phyloP scores from a whole-genome alignment of 2,113 vertebrate genomes.

The Aegypius monachus region DNA sequence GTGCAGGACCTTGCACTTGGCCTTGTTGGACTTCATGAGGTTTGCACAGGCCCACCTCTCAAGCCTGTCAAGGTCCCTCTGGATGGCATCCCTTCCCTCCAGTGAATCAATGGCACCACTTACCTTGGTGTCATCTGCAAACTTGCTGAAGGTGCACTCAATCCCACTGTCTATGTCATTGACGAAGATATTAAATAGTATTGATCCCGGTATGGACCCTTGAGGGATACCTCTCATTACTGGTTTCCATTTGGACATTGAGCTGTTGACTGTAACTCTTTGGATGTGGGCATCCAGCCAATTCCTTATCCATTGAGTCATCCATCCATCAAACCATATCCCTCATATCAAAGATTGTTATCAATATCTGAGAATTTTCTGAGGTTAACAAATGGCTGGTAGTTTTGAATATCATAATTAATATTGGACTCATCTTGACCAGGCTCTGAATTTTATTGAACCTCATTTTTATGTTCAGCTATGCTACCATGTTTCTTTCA shows the following conservation, averaged over 20 bases:
- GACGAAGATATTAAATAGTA: not conserved
- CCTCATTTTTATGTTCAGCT: not conserved
- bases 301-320: not conserved
- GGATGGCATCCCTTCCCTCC: not conserved
- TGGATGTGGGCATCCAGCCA: not conserved
- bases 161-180: not conserved
- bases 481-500: not conserved
- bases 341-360: not conserved
- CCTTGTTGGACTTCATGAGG: not conserved
- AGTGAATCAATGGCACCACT: rapidly evolving
- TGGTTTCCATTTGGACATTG: not conserved
- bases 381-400: not conserved
- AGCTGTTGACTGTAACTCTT: not conserved
- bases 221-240: not conserved
- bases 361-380: not conserved
- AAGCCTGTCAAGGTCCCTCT: not conserved
- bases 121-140: not conserved
- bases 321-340: not conserved
- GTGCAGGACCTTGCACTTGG: not conserved
- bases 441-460: not conserved
- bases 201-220: not conserved
- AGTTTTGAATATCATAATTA: not conserved
- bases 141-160: not conserved
- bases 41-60: rapidly evolving
- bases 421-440: not conserved